phyloP scores from a whole-genome alignment of 2,797 vertebrate genomes.

The Sternarchorhynchus goeldii region DNA sequence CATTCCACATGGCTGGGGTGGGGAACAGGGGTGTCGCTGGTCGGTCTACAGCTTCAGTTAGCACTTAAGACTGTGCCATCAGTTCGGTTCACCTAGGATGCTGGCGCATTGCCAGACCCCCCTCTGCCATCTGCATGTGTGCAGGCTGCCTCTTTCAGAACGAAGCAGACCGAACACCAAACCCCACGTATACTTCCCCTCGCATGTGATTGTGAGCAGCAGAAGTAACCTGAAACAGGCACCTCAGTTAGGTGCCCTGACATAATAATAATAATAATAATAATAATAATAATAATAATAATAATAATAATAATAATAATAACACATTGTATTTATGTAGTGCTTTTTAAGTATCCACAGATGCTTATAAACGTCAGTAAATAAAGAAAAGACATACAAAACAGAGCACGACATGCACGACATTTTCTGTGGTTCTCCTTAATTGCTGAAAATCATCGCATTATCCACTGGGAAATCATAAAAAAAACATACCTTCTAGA shows the following conservation, averaged over 20 bases:
- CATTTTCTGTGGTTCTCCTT: not conserved
- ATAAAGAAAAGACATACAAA: not conserved
- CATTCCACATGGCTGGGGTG: not conserved
- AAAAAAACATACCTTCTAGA: not conserved
- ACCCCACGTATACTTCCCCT: not conserved
- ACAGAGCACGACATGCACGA: no score
- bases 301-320: no score
- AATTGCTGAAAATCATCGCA: slow-evolving; percentile 22
- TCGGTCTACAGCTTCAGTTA: slow-evolving; percentile 29
- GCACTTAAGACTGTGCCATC: slow-evolving; percentile 23
- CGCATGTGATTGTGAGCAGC: not conserved
- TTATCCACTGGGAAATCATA: slow-evolving; percentile 16
- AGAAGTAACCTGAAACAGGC: not conserved
- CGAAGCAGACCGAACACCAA: not conserved
- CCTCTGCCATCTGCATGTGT: not conserved
- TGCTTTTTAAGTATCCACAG: no score
- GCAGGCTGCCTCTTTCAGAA: not conserved
- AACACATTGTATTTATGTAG: no score
- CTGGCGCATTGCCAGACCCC: not conserved
- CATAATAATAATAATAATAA: no score
- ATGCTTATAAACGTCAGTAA: no score
- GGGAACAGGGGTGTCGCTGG: not conserved
- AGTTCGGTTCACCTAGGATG: slow-evolving; percentile 17
- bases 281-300: no score
- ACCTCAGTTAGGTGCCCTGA: no score